Percentiles rank a stretch among this genome's conserved stretches.
phyloP scores from a whole-genome alignment of 1,140 invertebrate genomes.

The Cyclargus thomasi region DNA sequence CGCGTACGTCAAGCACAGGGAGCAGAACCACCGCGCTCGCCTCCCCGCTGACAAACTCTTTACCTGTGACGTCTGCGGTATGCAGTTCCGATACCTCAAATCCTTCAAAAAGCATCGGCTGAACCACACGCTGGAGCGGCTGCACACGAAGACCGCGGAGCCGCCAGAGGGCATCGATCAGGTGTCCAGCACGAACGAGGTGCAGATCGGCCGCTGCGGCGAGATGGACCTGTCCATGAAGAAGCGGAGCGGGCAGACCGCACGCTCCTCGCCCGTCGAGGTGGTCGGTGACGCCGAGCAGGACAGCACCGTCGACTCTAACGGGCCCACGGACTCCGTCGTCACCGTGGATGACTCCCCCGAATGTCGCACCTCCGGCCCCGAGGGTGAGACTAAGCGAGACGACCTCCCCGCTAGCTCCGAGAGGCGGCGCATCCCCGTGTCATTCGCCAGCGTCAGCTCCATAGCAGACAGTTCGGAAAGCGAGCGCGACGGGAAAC shows the following conservation, averaged over 20 bases:
- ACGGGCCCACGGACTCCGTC: conserved; percentile 60
- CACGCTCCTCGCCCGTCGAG: conserved; percentile 48
- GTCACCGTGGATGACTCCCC: conserved; percentile 63
- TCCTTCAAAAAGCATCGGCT: conserved; percentile 92
- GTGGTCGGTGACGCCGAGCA: conserved; percentile 76
- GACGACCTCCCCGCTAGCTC: conserved; percentile 42
- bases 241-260: conserved; percentile 51
- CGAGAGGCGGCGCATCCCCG: conserved; percentile 52
- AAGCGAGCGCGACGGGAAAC: conserved; percentile 58
- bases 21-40: conserved; percentile 90
- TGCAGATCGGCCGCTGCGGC: conserved; percentile 72
- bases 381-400: conserved; percentile 54
- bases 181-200: conserved; percentile 84
- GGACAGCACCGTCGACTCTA: conserved; percentile 82
- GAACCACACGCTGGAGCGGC: conserved; percentile 88
- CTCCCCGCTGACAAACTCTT: conserved; percentile 91
- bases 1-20: conserved; percentile 90
- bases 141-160: conserved; percentile 80
- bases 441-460: conserved; percentile 69
- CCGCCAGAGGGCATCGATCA: conserved; percentile 77
- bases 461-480: conserved; percentile 72
- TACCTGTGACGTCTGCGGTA: conserved; percentile 91
- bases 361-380: conserved; percentile 56
- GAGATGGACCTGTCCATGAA: conserved; percentile 72
- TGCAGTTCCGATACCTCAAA: conserved; percentile 92